These are phyloP conservation scores for Neopelma chrysocephalum DNA, from an alignment of 2,797 vertebrate species.

Conservation along the genomic window DNA sequence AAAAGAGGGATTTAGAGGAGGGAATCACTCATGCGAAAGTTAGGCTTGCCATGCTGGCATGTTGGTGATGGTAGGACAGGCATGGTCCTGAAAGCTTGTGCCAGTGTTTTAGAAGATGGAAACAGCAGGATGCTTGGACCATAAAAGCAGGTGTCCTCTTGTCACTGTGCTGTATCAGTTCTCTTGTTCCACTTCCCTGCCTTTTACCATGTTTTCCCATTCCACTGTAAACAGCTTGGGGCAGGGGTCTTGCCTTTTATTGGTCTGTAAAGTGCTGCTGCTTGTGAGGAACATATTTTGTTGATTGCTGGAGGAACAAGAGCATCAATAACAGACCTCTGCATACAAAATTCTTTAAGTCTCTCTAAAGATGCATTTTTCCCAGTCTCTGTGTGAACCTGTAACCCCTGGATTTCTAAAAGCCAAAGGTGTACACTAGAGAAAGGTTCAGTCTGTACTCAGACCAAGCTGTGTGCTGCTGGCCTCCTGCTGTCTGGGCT, in stretches of 20 bases:
- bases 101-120: background rate
- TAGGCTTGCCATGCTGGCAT: background rate
- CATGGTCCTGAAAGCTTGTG: background rate
- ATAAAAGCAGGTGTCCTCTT: background rate
- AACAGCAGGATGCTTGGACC: background rate
- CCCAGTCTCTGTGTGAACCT: background rate
- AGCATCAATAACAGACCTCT: background rate
- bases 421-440: background rate
- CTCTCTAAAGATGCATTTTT: background rate
- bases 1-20: background rate
- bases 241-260: background rate
- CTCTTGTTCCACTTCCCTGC: background rate
- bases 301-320: background rate
- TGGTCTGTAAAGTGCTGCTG: background rate
- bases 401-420: background rate
- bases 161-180: background rate
- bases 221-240: background rate
- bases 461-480: background rate
- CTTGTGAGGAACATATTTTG: background rate
- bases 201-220: background rate
- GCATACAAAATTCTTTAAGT: background rate
- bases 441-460: background rate
- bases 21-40: background rate
- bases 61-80: background rate
- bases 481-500: fast-evolving